phyloP scores from a whole-genome alignment of 2,797 vertebrate genomes.

The Neosilurus mollespiculum region DNA sequence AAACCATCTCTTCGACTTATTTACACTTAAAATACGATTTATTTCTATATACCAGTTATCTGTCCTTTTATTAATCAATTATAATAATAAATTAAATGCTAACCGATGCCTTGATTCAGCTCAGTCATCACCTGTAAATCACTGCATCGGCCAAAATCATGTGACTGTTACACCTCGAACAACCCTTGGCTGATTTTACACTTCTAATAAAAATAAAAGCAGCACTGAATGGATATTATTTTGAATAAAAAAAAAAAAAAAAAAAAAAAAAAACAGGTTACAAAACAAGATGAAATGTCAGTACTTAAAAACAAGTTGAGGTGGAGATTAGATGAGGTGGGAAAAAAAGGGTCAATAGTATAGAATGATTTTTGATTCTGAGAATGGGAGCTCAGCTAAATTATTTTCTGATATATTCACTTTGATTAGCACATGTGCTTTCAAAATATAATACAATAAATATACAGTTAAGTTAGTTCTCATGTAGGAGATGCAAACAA shows the following conservation, averaged over 20 bases:
- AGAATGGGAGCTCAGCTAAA: constrained; percentile 62
- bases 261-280: not conserved
- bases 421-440: constrained; percentile 30
- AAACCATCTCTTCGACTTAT: not conserved
- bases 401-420: constrained; percentile 41
- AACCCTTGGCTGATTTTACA: constrained; percentile 8
- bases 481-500: constrained; percentile 51
- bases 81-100: not conserved
- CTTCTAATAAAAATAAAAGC: constrained; percentile 27
- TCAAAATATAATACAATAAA: constrained; percentile 67
- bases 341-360: not conserved
- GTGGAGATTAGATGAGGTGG: not conserved
- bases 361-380: constrained; percentile 25
- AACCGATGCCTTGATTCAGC: not conserved
- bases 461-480: constrained; percentile 67
- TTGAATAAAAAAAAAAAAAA: constrained; percentile 24
- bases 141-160: not conserved
- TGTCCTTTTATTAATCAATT: not conserved
- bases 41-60: not conserved
- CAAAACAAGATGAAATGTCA: not conserved
- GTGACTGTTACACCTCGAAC: not conserved
- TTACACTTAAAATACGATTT: not conserved
- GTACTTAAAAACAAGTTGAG: constrained; percentile 15
- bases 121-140: not conserved
- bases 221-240: not conserved